phyloP scores from a whole-genome alignment of 2,113 vertebrate species.

The Geococcyx californianus region DNA sequence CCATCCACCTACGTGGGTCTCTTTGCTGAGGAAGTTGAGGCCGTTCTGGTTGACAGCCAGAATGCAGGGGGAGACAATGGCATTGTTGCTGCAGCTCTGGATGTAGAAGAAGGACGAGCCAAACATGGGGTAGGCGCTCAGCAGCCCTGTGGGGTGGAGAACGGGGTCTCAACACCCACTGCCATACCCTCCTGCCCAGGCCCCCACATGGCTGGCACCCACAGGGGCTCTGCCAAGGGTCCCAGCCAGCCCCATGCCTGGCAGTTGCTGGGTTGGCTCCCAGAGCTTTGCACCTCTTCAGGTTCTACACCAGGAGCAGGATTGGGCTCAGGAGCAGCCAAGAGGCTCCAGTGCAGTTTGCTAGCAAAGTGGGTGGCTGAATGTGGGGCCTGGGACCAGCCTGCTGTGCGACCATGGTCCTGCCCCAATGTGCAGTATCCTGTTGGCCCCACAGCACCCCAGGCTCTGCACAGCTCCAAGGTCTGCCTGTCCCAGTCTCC shows the following conservation, averaged over 20 bases:
- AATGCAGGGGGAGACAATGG: constrained; percentile 87
- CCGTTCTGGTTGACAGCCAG: constrained; percentile 94
- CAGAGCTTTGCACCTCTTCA: not conserved
- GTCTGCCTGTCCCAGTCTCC: not conserved
- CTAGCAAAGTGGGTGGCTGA: not conserved
- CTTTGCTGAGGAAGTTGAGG: constrained; percentile 92
- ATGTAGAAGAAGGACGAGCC: constrained; percentile 98
- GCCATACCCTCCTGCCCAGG: accelerated
- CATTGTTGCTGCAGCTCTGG: constrained; percentile 88
- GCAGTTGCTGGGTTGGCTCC: not conserved
- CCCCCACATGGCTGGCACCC: not conserved
- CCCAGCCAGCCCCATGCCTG: not conserved
- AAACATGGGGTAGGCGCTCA: constrained; percentile 92
- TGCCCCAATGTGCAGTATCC: not conserved
- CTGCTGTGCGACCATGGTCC: not conserved
- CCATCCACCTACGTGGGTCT: constrained; percentile 88
- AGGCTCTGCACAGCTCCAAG: not conserved
- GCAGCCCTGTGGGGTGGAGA: constrained; percentile 77
- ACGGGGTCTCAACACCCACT: constrained; percentile 76
- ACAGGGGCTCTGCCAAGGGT: not conserved
- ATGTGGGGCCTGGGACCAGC: accelerated
- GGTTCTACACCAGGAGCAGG: not conserved
- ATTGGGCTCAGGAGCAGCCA: not conserved
- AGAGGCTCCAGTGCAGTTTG: not conserved
- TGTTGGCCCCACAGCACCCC: not conserved